Conservation (phyloP, 2,797 vertebrate species). For the Hyperoplus lanceolatus region DNA sequence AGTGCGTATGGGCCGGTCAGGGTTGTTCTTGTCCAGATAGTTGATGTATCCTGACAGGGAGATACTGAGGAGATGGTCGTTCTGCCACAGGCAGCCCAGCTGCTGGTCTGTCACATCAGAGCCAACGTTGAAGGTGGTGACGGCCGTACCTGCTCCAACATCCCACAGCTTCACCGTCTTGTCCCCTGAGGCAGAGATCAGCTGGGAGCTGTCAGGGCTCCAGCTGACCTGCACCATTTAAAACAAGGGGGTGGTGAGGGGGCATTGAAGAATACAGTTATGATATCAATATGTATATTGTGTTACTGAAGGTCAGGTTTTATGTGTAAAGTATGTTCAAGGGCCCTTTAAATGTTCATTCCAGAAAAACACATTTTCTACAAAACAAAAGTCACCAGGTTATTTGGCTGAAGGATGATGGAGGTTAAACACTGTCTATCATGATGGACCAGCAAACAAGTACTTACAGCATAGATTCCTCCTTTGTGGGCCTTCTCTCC, state of each 20-base stretch:
- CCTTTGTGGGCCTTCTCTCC: slow-evolving; percentile 93
- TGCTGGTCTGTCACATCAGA: slow-evolving; percentile 92
- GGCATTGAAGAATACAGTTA: not conserved
- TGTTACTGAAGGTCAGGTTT: not conserved
- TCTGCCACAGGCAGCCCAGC: slow-evolving; percentile 98
- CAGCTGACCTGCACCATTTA: slow-evolving; percentile 83
- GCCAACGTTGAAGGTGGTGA: slow-evolving; percentile 94
- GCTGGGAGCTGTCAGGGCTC: slow-evolving; percentile 92
- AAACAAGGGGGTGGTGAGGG: not conserved
- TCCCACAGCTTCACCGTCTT: slow-evolving; percentile 98
- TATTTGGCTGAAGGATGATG: not conserved
- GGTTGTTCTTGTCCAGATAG: slow-evolving; percentile 97
- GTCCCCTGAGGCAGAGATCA: slow-evolving; percentile 97
- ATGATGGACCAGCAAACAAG: too few species aligned
- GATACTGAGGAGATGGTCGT: slow-evolving; percentile 91
- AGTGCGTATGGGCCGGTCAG: slow-evolving; percentile 89
- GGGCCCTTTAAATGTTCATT: slow-evolving; percentile 5
- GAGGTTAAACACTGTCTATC: not conserved
- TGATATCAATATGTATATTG: not conserved
- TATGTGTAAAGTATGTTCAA: not conserved
- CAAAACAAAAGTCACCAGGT: slow-evolving; percentile 3
- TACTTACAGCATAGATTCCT: slow-evolving; percentile 96
- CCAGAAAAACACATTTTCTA: not conserved
- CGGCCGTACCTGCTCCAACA: slow-evolving; percentile 84
- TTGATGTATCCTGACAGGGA: slow-evolving; percentile 97